phyloP scores from a whole-genome alignment of 2,797 vertebrate genomes.

The Anisognathus igniventris region DNA sequence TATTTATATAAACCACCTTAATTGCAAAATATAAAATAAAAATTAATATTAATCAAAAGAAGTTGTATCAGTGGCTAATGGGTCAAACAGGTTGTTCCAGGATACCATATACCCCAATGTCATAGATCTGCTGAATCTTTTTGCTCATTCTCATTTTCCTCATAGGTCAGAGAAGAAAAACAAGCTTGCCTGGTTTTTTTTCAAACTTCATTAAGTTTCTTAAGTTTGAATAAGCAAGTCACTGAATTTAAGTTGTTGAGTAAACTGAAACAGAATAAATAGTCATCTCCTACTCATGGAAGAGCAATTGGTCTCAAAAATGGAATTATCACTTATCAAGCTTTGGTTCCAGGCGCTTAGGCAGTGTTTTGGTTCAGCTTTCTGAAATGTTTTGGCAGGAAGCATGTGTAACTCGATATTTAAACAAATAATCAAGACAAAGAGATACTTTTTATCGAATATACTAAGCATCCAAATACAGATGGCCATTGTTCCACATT shows the following conservation, averaged over 20 bases:
- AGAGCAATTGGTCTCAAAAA: background rate
- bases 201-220: background rate
- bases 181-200: background rate
- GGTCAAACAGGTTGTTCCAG: background rate
- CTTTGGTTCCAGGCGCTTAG: background rate
- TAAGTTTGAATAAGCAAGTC: background rate
- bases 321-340: background rate
- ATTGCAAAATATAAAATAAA: background rate
- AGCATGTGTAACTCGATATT: background rate
- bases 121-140: background rate
- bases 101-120: background rate
- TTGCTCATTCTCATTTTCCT: constrained; percentile 3
- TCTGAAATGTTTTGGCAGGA: background rate
- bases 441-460: background rate
- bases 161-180: background rate
- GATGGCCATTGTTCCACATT: background rate
- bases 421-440: background rate
- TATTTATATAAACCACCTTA: background rate
- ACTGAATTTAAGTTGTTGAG: background rate
- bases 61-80: background rate
- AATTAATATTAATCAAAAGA: background rate
- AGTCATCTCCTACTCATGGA: background rate
- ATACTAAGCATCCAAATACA: background rate
- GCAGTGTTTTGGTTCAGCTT: background rate
- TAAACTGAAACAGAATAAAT: background rate